Percentiles rank a stretch among this genome's conserved stretches.
These are phyloP conservation scores for Pterostichus madidus DNA, from an alignment of 2,888 invertebrate genomes.

Conservation along the genomic window DNA sequence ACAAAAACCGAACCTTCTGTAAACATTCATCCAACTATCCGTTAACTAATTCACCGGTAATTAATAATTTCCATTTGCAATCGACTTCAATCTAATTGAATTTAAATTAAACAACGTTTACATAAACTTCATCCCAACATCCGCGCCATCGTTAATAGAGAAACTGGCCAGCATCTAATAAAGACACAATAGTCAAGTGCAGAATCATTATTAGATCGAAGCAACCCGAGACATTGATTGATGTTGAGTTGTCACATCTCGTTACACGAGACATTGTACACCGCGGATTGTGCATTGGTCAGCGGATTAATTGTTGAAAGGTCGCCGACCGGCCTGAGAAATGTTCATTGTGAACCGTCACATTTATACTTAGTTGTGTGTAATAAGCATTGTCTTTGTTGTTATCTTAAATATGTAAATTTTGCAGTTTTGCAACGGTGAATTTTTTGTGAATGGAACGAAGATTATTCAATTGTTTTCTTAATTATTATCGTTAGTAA, in stretches of 20 bases:
- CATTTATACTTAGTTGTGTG: constrained; percentile 2
- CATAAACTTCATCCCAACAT: neutral
- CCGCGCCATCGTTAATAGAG: neutral
- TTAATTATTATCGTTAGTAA: too few relatives aligned
- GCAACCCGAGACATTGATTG: constrained; percentile 11
- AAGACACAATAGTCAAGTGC: constrained; percentile 48
- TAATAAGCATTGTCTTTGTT: constrained; percentile 48
- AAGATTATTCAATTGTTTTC: too few relatives aligned
- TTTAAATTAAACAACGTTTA: constrained; percentile 42
- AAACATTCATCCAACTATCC: neutral
- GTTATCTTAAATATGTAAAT: constrained; percentile 48
- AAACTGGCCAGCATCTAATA: constrained; percentile 8
- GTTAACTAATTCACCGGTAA: constrained; percentile 40
- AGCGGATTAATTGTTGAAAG: constrained; percentile 38
- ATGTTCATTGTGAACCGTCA: constrained; percentile 21
- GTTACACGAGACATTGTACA: constrained; percentile 37
- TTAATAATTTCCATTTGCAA: constrained; percentile 29
- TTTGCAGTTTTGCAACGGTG: constrained; percentile 20
- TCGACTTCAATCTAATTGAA: constrained; percentile 22
- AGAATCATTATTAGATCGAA: constrained; percentile 40
- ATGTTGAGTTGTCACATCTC: constrained; percentile 17
- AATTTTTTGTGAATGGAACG: constrained; percentile 11
- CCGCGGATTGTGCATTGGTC: constrained; percentile 28
- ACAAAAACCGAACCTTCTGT: neutral
- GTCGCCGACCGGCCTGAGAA: constrained; percentile 44